phyloP scores from a whole-genome alignment of 1,140 invertebrate species.

The Saxidomus purpurata region DNA sequence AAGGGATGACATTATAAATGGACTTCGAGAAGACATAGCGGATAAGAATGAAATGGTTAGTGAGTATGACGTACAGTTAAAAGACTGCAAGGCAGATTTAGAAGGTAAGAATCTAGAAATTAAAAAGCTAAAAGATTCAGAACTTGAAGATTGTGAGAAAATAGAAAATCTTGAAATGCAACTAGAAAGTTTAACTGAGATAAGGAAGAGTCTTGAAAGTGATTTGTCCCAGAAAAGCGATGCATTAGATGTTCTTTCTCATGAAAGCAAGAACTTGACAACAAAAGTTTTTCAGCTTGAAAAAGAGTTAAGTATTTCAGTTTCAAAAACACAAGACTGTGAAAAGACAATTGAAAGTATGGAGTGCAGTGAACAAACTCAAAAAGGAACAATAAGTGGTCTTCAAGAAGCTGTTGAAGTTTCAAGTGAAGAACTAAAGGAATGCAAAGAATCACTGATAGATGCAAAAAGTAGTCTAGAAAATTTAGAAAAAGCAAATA shows the following conservation, averaged over 20 bases:
- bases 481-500: background rate
- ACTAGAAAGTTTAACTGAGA: slow-evolving; percentile 3
- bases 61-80: background rate
- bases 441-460: background rate
- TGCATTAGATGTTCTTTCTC: background rate
- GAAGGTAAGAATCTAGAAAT: slow-evolving; percentile 4
- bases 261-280: background rate
- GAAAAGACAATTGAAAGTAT: background rate
- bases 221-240: slow-evolving; percentile 31
- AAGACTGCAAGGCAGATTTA: background rate
- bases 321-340: background rate
- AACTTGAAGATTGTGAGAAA: background rate
- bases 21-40: background rate
- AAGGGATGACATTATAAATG: background rate
- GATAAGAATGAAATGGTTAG: background rate
- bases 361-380: background rate
- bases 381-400: slow-evolving; percentile 31
- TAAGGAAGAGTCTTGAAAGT: slow-evolving; percentile 36
- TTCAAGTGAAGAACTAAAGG: slow-evolving; percentile 1
- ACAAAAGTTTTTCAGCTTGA: background rate
- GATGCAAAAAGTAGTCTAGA: background rate
- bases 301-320: background rate
- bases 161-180: slow-evolving; percentile 38
- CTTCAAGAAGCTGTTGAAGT: slow-evolving; percentile 17
- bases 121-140: background rate